Percentiles rank a stretch among this genome's conserved stretches.
Conservation (phyloP, 2,113 vertebrate genomes). For the Eretmochelys imbricata region DNA sequence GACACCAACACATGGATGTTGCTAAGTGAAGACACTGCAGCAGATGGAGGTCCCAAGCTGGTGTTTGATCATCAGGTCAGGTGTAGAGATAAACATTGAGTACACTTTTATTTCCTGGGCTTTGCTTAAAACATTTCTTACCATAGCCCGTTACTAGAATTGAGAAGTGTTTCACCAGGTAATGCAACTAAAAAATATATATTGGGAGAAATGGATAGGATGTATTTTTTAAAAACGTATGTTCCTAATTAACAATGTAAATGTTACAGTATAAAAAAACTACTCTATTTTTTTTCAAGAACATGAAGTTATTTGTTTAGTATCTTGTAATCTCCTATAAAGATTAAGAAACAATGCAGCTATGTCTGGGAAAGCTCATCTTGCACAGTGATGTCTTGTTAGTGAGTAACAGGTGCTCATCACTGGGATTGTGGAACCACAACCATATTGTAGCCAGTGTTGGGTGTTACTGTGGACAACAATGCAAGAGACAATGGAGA, state of each 20-base stretch:
- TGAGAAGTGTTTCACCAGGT: rapidly evolving
- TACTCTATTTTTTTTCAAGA: neutral
- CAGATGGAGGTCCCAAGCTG: constrained; percentile 94
- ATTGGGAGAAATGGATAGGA: neutral
- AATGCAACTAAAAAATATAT: neutral
- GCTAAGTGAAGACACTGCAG: constrained; percentile 95
- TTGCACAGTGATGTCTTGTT: neutral
- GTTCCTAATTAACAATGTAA: neutral
- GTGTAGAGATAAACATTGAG: neutral
- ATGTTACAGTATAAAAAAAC: neutral
- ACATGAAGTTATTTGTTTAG: neutral
- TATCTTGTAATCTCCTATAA: neutral
- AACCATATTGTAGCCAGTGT: neutral
- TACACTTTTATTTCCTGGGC: neutral
- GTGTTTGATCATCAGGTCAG: constrained; percentile 99
- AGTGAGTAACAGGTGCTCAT: neutral
- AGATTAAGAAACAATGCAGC: constrained; percentile 5
- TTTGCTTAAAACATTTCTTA: neutral
- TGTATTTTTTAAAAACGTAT: neutral
- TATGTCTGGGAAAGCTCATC: neutral
- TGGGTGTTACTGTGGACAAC: neutral
- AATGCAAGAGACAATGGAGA: neutral
- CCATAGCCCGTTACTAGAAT: rapidly evolving
- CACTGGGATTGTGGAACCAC: neutral
- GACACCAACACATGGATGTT: constrained; percentile 95